Conservation (phyloP, 2,797 vertebrate genomes). For the Nannoperca australis region DNA sequence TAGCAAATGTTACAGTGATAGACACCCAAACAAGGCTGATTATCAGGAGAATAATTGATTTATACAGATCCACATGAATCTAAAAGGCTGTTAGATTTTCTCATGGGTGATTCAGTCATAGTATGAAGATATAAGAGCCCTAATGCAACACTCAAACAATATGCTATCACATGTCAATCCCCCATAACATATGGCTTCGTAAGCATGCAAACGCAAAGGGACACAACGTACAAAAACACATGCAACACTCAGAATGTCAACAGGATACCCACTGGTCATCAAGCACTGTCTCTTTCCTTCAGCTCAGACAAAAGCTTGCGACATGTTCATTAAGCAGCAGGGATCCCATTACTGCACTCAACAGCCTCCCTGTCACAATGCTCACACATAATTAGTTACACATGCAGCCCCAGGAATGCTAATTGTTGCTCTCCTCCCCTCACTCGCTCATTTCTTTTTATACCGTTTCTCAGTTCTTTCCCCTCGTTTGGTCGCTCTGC, state of each 20-base stretch:
- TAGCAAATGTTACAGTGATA: background rate
- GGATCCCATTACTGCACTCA: conserved; percentile 82
- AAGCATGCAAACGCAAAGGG: conserved; percentile 1
- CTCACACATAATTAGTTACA: conserved; percentile 84
- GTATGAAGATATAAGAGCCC: conserved; percentile 1
- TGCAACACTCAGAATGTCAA: conserved; percentile 29
- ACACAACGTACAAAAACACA: conserved; percentile 35
- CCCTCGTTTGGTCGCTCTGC: conserved; percentile 61
- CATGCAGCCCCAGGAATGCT: conserved; percentile 80
- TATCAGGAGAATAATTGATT: conserved; percentile 7
- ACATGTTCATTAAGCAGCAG: conserved; percentile 87
- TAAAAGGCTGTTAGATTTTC: background rate
- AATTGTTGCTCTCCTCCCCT: conserved; percentile 79
- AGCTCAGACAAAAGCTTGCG: conserved; percentile 77
- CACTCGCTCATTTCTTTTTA: conserved; percentile 54
- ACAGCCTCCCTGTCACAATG: conserved; percentile 81
- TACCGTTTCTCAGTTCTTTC: conserved; percentile 58
- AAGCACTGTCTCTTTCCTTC: conserved; percentile 68
- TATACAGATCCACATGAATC: background rate
- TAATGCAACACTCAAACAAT: conserved; percentile 13
- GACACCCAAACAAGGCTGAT: background rate
- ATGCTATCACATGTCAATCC: conserved; percentile 1
- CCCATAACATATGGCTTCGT: background rate
- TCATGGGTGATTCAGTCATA: background rate
- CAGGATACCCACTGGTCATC: conserved; percentile 68